Base-by-base conservation (phyloP, 2,888 invertebrate species). In the Gibbula magus region DNA sequence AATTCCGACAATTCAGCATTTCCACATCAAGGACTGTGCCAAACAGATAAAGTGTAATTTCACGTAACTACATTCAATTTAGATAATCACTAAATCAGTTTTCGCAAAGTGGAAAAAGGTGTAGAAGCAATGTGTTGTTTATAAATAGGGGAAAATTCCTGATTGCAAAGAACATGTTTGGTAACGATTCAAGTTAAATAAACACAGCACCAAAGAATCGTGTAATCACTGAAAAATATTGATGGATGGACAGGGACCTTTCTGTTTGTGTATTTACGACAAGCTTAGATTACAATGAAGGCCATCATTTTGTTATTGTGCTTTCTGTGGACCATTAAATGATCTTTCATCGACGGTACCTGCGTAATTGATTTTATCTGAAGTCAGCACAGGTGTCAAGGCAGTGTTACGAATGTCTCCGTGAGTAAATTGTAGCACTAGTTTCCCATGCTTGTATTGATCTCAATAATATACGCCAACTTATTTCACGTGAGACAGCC, bases 241-340 rank as follows among this genome's bases (percentile, higher is more conserved):
- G 18, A 18, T 61, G 61, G 25, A 29, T 61, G 61, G 25, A 25
- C 10, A n/a, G 25, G 4, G 22, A 10, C 61, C 61, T 61, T 45
- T 25, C 25, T 25, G 61, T 61, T 61, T 61, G 61, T 61, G 61
- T 61, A 18, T 61, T 61, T 61, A 61, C 22, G 25, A 25, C 29
- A 61, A 61, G 61, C 29, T 61, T 61, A 29, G 61, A 61, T 61
- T 61, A 61, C 61, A 61, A 29, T 61, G 29, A 61, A 61, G 25
- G 61, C 61, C 29, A 29, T 61, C 29, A 61, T 16, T 29, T 25
- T 61, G 61, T 61, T 61, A 61, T 61, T 61, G 5, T 25, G 29
- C 2, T 18, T 25, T 25, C 25, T 1, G n/a, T 29, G 61, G n/a
- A 61, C 61, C 61, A 61, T 61, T 25, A 61, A 61, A 61, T 61